Evolutionary conservation across 2,888 invertebrate species (phyloP).

Genomic region (Leptarthrus brevirostris): DNA sequence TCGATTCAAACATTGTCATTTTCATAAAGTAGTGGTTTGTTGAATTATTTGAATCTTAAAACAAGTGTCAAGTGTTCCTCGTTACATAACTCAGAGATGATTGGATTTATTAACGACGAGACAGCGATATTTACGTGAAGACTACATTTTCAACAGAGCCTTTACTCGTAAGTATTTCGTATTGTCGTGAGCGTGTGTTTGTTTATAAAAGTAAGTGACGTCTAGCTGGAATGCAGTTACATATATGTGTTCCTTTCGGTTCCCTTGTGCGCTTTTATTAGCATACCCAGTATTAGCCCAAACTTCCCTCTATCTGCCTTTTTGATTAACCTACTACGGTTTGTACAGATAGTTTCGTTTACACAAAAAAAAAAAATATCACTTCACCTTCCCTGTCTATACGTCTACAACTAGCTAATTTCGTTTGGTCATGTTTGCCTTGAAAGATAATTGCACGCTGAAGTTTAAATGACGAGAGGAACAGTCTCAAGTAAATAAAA

Average conservation of each 20-base stretch:
- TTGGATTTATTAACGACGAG: conserved; percentile 28
- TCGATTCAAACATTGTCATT: not conserved
- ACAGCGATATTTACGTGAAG: not conserved
- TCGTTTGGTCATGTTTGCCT: conserved; percentile 40
- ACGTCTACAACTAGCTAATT: conserved; percentile 21
- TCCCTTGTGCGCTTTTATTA: not conserved
- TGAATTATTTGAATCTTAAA: too few relatives aligned
- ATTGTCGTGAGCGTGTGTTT: not conserved
- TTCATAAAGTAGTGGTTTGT: conserved; percentile 7
- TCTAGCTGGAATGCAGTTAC: not conserved
- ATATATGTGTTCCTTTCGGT: not conserved
- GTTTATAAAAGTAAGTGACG: not conserved
- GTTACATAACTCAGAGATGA: conserved; percentile 9
- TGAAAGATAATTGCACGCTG: conserved; percentile 33
- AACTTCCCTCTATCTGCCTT: too few relatives aligned
- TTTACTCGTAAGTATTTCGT: conserved; percentile 15
- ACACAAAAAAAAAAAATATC: not conserved
- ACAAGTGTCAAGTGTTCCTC: conserved; percentile 25
- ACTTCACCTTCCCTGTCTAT: not conserved
- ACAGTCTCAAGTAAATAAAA: conserved; percentile 5
- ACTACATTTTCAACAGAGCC: conserved; percentile 1
- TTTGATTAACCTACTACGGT: too few relatives aligned
- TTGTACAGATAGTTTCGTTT: not conserved
- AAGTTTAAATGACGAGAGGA: conserved; percentile 7
- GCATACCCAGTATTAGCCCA: too few relatives aligned